Base-by-base conservation (phyloP, 2,888 invertebrate species). In the Quadriops clusia region DNA sequence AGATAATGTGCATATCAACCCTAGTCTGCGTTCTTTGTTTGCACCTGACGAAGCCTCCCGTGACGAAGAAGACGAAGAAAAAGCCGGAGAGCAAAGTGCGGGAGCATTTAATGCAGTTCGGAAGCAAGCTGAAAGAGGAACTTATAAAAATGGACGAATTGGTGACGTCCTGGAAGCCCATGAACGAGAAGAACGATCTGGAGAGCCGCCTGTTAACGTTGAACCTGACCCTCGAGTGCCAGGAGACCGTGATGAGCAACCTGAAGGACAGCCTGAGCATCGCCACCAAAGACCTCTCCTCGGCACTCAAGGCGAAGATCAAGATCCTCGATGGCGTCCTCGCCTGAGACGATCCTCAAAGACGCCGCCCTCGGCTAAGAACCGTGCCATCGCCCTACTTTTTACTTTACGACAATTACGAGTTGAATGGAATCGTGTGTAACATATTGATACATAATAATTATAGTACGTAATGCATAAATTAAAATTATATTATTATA, bases 1-100 rank as follows among this genome's bases (percentile, higher is more conserved):
- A 75, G 74, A 67, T 72, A 38, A 58, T 74, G 40, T 68, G 72
- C 28, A 61, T 73, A 42, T 54, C 67, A 14, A 65, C 68, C 12
- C 64, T 70, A 35, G 51, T 76, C 3, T 64, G 70, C 32, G 69
- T 72, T 32, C 61, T 70, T 2, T 70, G 68, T 54, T 61, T 63
- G 47, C 70, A 71, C 33, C 40, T 71, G 12, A 53, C 63, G 13
- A 60, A 65, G 22, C 67, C 68, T 23, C 45, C 68, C 25, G 61
- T 60, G 52, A 43, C 60, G 18, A 72, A 69, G 47, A 74, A 71
- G 44, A 63, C 65, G 1, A 74, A 71, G 46, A 73, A 72, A 55
- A 74, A 71, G 35, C 36, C 43, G 30, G 63, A 55, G 33, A 60
- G 64, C 2, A 64, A 65, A 0, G 62, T 63, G 0, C 66, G 65